phyloP scores from a whole-genome alignment of 1,140 invertebrate genomes.

The Nilaparvata lugens region DNA sequence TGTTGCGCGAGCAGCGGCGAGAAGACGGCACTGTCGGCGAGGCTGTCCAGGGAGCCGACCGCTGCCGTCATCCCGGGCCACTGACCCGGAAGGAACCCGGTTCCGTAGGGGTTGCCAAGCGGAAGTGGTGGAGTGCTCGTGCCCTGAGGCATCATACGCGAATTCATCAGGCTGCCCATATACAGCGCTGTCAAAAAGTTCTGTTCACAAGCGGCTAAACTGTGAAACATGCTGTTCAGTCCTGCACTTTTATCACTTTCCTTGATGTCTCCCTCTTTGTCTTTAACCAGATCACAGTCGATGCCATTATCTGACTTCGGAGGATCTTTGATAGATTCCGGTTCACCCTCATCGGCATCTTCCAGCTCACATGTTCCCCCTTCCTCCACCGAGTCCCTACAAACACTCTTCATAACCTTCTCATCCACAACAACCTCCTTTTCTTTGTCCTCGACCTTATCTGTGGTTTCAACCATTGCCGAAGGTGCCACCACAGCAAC shows the following conservation, averaged over 20 bases:
- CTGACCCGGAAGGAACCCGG: not conserved
- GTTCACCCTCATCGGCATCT: not conserved
- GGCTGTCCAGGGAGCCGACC: not conserved
- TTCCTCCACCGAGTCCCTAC: too few species aligned
- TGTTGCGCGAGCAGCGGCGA: conserved; percentile 32
- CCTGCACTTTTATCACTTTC: conserved; percentile 2
- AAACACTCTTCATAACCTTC: conserved; percentile 25
- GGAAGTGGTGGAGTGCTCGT: not conserved
- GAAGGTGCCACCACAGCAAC: conserved; percentile 39
- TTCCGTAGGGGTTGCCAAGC: not conserved
- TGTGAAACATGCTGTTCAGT: conserved; percentile 20
- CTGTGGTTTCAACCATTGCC: conserved; percentile 26
- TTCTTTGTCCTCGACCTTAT: conserved; percentile 16
- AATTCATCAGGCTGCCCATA: conserved; percentile 44
- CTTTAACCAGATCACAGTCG: not conserved
- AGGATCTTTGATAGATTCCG: not conserved
- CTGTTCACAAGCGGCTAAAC: conserved; percentile 39
- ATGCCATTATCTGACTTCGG: not conserved
- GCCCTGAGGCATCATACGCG: conserved; percentile 4
- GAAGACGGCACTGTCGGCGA: not conserved
- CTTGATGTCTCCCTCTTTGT: not conserved
- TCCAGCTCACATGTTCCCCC: not conserved
- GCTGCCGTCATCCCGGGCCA: not conserved
- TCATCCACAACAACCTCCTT: conserved; percentile 12
- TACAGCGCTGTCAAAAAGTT: conserved; percentile 49